phyloP scores from a whole-genome alignment of 2,113 vertebrate species.

The Prolemur simus region DNA sequence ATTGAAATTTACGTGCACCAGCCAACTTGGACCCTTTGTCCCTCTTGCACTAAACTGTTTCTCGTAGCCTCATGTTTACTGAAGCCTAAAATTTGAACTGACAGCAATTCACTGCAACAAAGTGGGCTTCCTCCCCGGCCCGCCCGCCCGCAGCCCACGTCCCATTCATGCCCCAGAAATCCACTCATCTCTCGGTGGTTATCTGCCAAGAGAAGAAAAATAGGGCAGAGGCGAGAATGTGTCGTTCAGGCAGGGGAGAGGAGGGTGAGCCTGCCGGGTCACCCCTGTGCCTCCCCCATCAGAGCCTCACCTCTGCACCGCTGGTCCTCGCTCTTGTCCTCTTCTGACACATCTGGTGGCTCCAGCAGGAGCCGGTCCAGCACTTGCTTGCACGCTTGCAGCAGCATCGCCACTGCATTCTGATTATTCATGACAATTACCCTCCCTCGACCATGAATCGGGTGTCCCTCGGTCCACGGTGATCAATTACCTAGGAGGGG shows the following conservation, averaged over 20 bases:
- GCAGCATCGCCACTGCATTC: constrained; percentile 76
- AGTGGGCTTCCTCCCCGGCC: constrained; percentile 84
- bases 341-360: constrained; percentile 58
- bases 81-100: constrained; percentile 91
- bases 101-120: constrained; percentile 90
- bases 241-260: background rate
- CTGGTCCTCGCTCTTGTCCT: constrained; percentile 72
- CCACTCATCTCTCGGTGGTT: constrained; percentile 81
- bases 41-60: constrained; percentile 84
- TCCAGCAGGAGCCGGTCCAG: constrained; percentile 70
- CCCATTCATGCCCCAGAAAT: constrained; percentile 84
- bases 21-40: constrained; percentile 86
- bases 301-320: constrained; percentile 87
- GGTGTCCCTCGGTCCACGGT: constrained; percentile 76
- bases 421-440: constrained; percentile 87
- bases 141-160: constrained; percentile 70
- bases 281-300: constrained; percentile 66
- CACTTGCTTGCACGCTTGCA: constrained; percentile 86
- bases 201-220: constrained; percentile 83
- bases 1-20: constrained; percentile 84
- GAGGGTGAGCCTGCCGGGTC: background rate
- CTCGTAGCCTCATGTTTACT: constrained; percentile 86
- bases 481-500: constrained; percentile 85
- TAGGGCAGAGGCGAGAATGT: constrained; percentile 76
- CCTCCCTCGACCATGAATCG: constrained; percentile 71